phyloP scores from a whole-genome alignment of 2,888 invertebrate species.

The Nyleta sp. region DNA sequence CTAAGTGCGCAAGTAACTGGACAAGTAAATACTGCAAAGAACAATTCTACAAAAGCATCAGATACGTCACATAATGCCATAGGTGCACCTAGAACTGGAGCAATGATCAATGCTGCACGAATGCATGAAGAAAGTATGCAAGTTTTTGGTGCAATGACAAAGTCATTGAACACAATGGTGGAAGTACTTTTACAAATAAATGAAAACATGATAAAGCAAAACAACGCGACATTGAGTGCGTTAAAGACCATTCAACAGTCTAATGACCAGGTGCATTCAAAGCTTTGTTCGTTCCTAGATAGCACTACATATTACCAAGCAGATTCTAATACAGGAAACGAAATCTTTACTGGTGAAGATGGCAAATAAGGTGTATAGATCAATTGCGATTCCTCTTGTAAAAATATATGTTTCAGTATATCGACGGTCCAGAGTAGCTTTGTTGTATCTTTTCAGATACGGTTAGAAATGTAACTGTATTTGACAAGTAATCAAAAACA shows the following conservation, averaged over 20 bases:
- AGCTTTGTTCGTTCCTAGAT: not conserved
- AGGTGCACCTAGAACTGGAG: not conserved
- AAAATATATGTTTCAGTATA: too few species aligned
- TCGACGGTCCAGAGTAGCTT: too few species aligned
- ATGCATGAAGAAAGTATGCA: not conserved
- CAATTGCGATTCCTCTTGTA: too few species aligned
- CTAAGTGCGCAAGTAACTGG: too few species aligned
- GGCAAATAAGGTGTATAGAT: too few species aligned
- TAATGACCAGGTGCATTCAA: not conserved
- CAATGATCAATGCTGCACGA: not conserved
- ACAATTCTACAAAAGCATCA: too few species aligned
- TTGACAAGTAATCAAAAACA: too few species aligned
- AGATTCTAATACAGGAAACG: not conserved
- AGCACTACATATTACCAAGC: not conserved
- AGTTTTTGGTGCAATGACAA: not conserved
- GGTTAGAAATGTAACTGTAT: too few species aligned
- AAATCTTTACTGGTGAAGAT: too few species aligned
- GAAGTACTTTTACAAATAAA: not conserved
- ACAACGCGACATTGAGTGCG: not conserved
- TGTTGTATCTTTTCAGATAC: too few species aligned
- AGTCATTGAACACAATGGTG: not conserved
- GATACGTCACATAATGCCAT: not conserved
- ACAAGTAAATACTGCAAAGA: too few species aligned
- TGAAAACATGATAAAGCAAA: slow-evolving; percentile 1
- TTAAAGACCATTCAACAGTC: not conserved